These are phyloP conservation scores for Octopus bimaculoides DNA, from an alignment of 1,140 invertebrate genomes.

Conservation along the genomic window DNA sequence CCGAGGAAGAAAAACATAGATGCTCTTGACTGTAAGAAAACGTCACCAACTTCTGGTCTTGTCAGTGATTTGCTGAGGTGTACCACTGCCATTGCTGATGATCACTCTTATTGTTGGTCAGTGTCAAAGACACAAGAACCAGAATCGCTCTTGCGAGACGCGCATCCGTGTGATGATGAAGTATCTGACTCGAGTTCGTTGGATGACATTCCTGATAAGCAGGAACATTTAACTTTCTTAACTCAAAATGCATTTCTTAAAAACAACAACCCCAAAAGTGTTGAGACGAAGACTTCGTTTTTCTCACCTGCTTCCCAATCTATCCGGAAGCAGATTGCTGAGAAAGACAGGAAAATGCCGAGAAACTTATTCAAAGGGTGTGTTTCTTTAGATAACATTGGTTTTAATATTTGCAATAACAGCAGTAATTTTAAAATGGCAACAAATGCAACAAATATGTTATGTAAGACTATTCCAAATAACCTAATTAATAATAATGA, in stretches of 20 bases:
- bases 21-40: background rate
- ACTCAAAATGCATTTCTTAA: background rate
- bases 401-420: background rate
- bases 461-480: background rate
- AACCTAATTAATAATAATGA: too few relatives aligned
- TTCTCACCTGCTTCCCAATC: background rate
- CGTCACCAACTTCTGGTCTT: background rate
- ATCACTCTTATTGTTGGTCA: conserved; percentile 11
- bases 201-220: background rate
- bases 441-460: background rate
- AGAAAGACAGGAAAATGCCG: too few relatives aligned
- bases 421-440: background rate
- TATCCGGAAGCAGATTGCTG: too few relatives aligned
- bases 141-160: background rate
- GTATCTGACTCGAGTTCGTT: background rate
- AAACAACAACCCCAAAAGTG: background rate
- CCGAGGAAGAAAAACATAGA: background rate
- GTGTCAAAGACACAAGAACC: background rate
- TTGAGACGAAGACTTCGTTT: background rate
- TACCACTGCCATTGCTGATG: conserved; percentile 5
- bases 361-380: too few relatives aligned
- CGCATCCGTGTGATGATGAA: background rate
- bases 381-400: too few relatives aligned
- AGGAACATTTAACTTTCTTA: background rate
- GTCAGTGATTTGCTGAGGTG: background rate